Conservation (phyloP, 2,113 vertebrate genomes). For the Caretta caretta region DNA sequence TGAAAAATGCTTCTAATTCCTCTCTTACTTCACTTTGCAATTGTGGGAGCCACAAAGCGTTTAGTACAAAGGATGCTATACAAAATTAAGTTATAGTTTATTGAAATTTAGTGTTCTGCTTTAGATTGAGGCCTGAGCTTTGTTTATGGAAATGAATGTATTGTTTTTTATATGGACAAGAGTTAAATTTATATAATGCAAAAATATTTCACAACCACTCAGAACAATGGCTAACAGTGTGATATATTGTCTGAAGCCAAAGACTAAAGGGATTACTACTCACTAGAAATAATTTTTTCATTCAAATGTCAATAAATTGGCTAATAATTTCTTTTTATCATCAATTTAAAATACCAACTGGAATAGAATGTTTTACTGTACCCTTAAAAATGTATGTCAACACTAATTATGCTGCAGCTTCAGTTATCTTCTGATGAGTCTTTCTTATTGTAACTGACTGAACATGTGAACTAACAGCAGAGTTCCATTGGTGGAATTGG, state of each 20-base stretch:
- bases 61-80: background rate
- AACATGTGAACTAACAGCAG: background rate
- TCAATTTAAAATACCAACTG: background rate
- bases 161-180: background rate
- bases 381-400: background rate
- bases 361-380: rapidly evolving
- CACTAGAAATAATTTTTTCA: background rate
- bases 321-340: background rate
- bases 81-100: background rate
- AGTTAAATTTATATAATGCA: background rate
- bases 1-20: background rate
- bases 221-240: background rate
- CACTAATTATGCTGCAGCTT: background rate
- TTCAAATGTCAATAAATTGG: background rate
- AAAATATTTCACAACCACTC: background rate
- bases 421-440: background rate
- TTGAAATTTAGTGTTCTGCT: background rate
- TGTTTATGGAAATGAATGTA: background rate
- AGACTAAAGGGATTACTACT: background rate
- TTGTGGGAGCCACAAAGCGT: background rate
- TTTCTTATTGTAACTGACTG: background rate
- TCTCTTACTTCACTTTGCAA: background rate
- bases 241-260: background rate
- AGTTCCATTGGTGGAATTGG: slow-evolving; percentile 8
- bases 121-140: background rate